Evolutionary conservation across 2,888 invertebrate species (phyloP).

Genomic region (Schizotus pectinicornis): DNA sequence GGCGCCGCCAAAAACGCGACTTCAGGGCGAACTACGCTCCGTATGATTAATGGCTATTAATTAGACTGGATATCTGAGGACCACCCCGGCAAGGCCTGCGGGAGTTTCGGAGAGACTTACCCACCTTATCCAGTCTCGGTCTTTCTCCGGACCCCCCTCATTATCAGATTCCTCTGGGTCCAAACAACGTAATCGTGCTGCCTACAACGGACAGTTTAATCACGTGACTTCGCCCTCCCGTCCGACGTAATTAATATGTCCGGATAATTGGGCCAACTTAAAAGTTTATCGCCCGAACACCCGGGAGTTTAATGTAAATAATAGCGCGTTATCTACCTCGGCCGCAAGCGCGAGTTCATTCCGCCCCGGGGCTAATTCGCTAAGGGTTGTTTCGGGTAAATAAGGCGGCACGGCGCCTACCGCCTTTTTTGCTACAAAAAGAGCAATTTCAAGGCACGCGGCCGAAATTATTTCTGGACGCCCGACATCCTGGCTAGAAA

Average conservation of each 20-base stretch:
- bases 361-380: too few relatives aligned
- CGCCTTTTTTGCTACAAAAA: too few relatives aligned
- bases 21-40: slow-evolving; percentile 6
- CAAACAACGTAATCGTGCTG: slow-evolving; percentile 17
- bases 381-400: too few relatives aligned
- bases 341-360: too few relatives aligned
- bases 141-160: slow-evolving; percentile 17
- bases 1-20: slow-evolving; percentile 15
- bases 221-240: slow-evolving; percentile 4
- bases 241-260: slow-evolving; percentile 26
- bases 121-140: background rate
- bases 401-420: too few relatives aligned
- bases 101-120: slow-evolving; percentile 21
- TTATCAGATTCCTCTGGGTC: slow-evolving; percentile 30
- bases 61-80: slow-evolving; percentile 31
- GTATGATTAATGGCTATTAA: slow-evolving; percentile 36
- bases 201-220: too few relatives aligned
- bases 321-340: slow-evolving; percentile 4
- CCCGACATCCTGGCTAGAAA: too few relatives aligned
- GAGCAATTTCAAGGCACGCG: too few relatives aligned
- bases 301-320: slow-evolving; percentile 14
- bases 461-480: too few relatives aligned
- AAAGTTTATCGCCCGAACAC: slow-evolving; percentile 5
- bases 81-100: slow-evolving; percentile 15
- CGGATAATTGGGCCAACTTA: slow-evolving; percentile 24